Base-by-base conservation (phyloP, 2,888 invertebrate species). In the Autographa pulchrina region DNA sequence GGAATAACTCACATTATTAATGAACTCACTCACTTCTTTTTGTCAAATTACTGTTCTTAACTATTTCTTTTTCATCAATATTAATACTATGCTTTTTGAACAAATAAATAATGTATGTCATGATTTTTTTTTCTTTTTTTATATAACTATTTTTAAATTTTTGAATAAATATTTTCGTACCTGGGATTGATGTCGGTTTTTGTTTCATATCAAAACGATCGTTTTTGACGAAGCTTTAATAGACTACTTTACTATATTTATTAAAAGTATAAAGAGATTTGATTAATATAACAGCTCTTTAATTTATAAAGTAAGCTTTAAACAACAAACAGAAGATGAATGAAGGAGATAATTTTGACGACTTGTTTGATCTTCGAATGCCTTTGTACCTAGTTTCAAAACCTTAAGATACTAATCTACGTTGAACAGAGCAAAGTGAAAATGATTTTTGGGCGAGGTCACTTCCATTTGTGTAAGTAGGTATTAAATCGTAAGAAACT, bases 1-100 rank as follows among this genome's bases (percentile, higher is more conserved):
- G 62, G 62, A 72, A 71, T 81, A 84, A 77, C 43, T 56, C 70
- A 68, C 66, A 74, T 74, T 83, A 74, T 83, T 74, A 62, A 66
- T 69, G 64, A 54, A 73, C 48, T 74, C 65, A 63, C 66, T 70
- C 59, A 62, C 58, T 62, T 68, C 48, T 59, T 59, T 41, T 7
- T 60, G 38, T n/a, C 31, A 63, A 66, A 64, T 52, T 48, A n/a
- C 6, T n/a, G 48, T 48, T 48, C 48, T 48, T n/a, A 7, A 58
- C 18, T 74, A 59, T 70, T 20, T 41, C 25, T 63, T 56, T 66
- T 35, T 25, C 20, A 13, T 56, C 11, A 56, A 20, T 25, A 56
- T 56, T 48, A 48, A n/a, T 25, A 25, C 25, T 8, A 3, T 56
- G 18, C 5, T 56, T 56, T 25, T 56, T 2, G 54, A 13, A 56